Conservation (phyloP, 2,113 vertebrate genomes). For the Thunnus maccoyii region DNA sequence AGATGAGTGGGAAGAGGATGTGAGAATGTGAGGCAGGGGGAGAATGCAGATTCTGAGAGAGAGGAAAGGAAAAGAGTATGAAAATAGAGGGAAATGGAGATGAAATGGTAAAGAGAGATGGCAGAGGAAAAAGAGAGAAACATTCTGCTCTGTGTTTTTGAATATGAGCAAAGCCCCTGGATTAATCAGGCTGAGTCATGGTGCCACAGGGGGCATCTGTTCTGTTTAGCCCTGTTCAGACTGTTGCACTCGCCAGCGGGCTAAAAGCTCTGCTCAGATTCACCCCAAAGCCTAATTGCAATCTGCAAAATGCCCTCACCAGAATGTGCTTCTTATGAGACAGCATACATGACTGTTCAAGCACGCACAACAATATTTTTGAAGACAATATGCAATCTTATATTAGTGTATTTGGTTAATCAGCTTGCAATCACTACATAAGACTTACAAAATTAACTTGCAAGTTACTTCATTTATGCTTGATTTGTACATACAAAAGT, state of each 20-base stretch:
- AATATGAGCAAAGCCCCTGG: conserved; percentile 50
- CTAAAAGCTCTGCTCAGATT: conserved; percentile 42
- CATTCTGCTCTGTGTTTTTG: conserved; percentile 26
- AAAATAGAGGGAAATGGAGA: conserved; percentile 20
- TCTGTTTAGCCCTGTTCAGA: conserved; percentile 51
- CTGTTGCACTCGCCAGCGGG: conserved; percentile 30
- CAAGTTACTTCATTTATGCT: background rate
- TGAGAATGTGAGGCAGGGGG: background rate
- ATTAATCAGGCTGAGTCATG: conserved; percentile 62
- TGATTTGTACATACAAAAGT: conserved; percentile 9
- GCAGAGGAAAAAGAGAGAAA: conserved; percentile 10
- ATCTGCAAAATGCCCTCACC: conserved; percentile 37
- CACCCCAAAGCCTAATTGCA: conserved; percentile 41
- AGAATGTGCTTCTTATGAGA: conserved; percentile 20
- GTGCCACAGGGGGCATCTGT: conserved; percentile 53
- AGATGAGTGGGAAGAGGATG: conserved; percentile 26
- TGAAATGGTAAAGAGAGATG: background rate
- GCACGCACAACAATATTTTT: background rate
- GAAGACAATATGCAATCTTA: background rate
- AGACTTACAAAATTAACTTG: background rate
- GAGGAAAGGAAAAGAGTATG: conserved; percentile 12
- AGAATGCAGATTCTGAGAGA: conserved; percentile 25
- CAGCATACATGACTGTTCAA: background rate
- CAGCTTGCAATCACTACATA: background rate
- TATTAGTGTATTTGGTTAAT: background rate